A percentile compares a stretch with the other conserved stretches of the same genome.
These are phyloP conservation scores for Meiosimyza platycephala DNA, from an alignment of 2,888 invertebrate genomes.

Conservation along the genomic window DNA sequence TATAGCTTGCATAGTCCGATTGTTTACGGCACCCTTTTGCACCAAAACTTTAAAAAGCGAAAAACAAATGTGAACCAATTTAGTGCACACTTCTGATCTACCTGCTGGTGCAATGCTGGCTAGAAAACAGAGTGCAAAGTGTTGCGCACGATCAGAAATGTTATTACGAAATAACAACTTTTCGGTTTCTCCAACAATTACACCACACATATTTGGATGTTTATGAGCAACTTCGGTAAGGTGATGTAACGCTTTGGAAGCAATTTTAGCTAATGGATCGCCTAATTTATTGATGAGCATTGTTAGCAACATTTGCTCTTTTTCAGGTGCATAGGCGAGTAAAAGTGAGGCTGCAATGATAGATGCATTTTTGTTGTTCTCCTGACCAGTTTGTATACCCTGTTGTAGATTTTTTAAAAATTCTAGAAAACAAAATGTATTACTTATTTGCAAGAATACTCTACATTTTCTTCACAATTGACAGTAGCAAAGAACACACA, in stretches of 20 bases:
- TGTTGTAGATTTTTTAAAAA: slow-evolving; percentile 65
- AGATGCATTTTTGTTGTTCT: slow-evolving; percentile 60
- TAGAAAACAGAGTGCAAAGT: slow-evolving; percentile 92
- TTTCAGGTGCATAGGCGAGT: slow-evolving; percentile 63
- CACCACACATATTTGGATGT: slow-evolving; percentile 92
- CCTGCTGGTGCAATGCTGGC: slow-evolving; percentile 82
- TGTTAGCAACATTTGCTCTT: slow-evolving; percentile 73
- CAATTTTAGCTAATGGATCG: slow-evolving; percentile 85
- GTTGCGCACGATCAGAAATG: slow-evolving; percentile 86
- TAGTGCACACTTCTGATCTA: slow-evolving; percentile 83
- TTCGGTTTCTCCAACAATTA: slow-evolving; percentile 89
- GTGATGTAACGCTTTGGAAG: slow-evolving; percentile 88
- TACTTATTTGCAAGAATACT: too few species aligned
- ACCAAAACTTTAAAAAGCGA: slow-evolving; percentile 94
- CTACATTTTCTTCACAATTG: too few species aligned
- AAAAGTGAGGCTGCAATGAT: slow-evolving; percentile 61
- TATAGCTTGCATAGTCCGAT: slow-evolving; percentile 85
- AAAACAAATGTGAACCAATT: slow-evolving; percentile 91
- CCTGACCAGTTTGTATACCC: slow-evolving; percentile 63
- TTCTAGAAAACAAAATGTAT: slow-evolving; percentile 46
- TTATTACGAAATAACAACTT: slow-evolving; percentile 90
- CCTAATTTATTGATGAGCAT: slow-evolving; percentile 95
- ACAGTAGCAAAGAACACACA: too few species aligned
- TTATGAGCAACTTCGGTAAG: slow-evolving; percentile 83
- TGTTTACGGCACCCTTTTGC: slow-evolving; percentile 83